phyloP scores from a whole-genome alignment of 2,797 vertebrate genomes.

The Numenius phaeopus region DNA sequence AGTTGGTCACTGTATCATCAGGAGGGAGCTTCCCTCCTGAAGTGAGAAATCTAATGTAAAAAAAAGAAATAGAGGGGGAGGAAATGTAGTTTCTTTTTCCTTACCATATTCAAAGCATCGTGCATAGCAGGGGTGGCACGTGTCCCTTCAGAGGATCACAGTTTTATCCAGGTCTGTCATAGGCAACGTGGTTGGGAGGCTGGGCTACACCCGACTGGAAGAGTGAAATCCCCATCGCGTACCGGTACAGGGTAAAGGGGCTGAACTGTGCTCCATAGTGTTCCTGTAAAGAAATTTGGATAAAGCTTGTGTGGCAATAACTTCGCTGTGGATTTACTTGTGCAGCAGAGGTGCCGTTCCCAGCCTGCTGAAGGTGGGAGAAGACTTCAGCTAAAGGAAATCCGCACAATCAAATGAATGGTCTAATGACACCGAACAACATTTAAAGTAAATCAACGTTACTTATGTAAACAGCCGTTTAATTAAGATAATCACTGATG shows the following conservation, averaged over 20 bases:
- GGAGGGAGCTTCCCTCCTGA: neutral
- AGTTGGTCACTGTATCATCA: neutral
- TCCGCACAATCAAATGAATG: conserved; percentile 35
- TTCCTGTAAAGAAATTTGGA: neutral
- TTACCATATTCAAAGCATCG: neutral
- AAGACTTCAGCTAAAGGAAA: conserved; percentile 46
- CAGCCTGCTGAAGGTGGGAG: conserved; percentile 11
- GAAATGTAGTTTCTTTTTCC: neutral
- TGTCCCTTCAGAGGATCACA: neutral
- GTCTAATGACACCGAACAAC: conserved; percentile 57
- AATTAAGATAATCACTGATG: conserved; percentile 74
- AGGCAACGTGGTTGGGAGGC: neutral
- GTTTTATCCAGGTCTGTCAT: neutral
- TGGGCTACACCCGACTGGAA: neutral
- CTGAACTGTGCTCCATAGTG: neutral
- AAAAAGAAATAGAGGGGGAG: neutral
- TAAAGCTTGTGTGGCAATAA: neutral
- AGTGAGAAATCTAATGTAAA: neutral
- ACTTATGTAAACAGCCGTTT: conserved; percentile 64
- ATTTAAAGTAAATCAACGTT: conserved; percentile 62
- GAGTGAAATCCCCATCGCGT: neutral
- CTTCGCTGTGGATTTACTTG: neutral
- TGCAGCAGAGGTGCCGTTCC: neutral
- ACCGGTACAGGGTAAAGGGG: too few relatives aligned
- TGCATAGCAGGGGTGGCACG: neutral